Conservation (phyloP, 2,113 vertebrate species). For the Crocuta crocuta region DNA sequence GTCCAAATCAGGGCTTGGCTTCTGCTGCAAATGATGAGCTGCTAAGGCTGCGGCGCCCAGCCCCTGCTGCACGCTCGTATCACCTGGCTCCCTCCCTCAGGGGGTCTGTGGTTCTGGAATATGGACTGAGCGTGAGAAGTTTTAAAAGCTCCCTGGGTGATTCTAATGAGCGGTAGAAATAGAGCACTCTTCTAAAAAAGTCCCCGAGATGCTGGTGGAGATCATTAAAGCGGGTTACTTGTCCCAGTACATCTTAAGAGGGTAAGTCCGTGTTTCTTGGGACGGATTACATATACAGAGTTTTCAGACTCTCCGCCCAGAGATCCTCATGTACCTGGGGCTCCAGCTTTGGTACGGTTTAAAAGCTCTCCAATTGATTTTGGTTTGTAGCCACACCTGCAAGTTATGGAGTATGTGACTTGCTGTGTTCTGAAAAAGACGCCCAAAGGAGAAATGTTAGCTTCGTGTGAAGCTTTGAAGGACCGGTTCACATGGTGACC, state of each 20-base stretch:
- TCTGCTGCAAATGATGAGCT: background rate
- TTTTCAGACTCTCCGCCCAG: background rate
- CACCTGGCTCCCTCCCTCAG: background rate
- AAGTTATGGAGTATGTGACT: background rate
- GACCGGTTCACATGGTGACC: background rate
- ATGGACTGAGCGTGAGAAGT: background rate
- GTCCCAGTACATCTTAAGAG: background rate
- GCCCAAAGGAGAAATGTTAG: background rate
- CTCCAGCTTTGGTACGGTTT: background rate
- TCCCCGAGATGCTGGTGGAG: background rate
- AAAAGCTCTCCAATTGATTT: conserved; percentile 46
- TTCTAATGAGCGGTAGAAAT: background rate
- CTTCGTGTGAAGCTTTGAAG: background rate
- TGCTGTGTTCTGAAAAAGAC: background rate
- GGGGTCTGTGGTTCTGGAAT: background rate
- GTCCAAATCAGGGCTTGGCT: background rate
- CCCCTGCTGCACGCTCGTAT: background rate
- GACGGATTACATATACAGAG: background rate
- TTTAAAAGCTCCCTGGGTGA: background rate
- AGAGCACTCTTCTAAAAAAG: background rate
- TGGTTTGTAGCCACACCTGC: background rate
- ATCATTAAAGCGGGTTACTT: background rate
- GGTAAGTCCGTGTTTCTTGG: background rate
- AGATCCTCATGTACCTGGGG: background rate
- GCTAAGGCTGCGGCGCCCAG: accelerated